Evolutionary conservation across 92 coral and sea anemone species (phyloP).

Genomic region (Epizoanthus stellaris): DNA sequence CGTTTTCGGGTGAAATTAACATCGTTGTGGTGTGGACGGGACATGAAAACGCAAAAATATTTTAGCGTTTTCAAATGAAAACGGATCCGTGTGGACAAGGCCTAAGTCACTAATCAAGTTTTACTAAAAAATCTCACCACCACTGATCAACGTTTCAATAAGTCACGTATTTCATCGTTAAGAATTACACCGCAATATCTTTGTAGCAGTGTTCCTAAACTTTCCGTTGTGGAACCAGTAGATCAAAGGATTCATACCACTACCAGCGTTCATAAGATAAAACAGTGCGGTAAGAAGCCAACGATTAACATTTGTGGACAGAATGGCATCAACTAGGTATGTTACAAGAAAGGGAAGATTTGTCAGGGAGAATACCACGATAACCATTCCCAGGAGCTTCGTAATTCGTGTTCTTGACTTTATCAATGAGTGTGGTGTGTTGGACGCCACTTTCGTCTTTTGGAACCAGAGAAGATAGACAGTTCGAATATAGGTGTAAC

Average conservation of each 20-base stretch:
- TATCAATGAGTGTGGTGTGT: neutral
- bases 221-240: slow-evolving; percentile 14
- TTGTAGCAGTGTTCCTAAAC: neutral
- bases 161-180: neutral
- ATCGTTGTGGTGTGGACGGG: too few species aligned
- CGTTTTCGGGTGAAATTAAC: too few species aligned
- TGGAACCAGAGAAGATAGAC: neutral
- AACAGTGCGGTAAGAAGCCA: neutral
- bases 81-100: too few species aligned
- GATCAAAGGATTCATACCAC: neutral
- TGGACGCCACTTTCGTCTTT: too few species aligned
- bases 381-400: neutral
- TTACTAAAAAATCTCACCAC: too few species aligned
- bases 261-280: neutral
- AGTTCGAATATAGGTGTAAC: neutral
- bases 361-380: neutral
- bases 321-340: neutral
- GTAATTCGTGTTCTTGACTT: neutral
- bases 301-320: neutral
- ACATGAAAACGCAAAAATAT: too few species aligned
- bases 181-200: neutral
- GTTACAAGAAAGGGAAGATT: neutral
- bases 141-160: too few species aligned
- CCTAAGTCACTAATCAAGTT: too few species aligned
- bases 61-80: too few species aligned